A percentile compares a stretch with the other conserved stretches of the same genome.
Evolutionary conservation across 2,888 invertebrate genomes (phyloP).

Genomic region (Synergus itoensis): DNA sequence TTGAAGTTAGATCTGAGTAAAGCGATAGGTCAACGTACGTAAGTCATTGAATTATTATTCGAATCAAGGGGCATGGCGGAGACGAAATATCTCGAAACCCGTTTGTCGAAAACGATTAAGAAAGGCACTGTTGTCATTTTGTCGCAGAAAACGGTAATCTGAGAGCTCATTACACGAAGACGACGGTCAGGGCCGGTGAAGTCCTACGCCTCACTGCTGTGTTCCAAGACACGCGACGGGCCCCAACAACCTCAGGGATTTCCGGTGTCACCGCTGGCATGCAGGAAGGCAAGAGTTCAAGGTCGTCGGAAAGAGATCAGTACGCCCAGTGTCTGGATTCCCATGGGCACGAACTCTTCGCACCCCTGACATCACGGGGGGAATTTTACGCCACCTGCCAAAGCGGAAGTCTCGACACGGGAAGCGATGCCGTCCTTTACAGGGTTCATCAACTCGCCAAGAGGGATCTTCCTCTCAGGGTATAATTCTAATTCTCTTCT

Average conservation of each 20-base stretch:
- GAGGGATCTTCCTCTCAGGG: conserved; percentile 78
- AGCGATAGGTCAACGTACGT: conserved; percentile 19
- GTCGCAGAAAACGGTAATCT: conserved; percentile 72
- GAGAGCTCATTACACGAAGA: conserved; percentile 78
- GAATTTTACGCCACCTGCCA: conserved; percentile 79
- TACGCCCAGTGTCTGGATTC: conserved; percentile 79
- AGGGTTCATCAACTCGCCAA: conserved; percentile 78
- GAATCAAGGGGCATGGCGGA: conserved; percentile 6
- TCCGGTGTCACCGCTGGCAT: conserved; percentile 66
- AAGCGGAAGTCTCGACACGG: conserved; percentile 77
- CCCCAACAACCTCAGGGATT: conserved; percentile 69
- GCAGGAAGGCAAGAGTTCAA: conserved; percentile 74
- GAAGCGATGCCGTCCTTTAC: conserved; percentile 78
- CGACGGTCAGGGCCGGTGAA: conserved; percentile 78
- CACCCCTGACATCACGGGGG: conserved; percentile 79
- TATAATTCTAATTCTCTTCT: conserved; percentile 48
- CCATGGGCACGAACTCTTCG: conserved; percentile 77
- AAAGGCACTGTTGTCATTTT: conserved; percentile 44
- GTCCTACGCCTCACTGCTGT: conserved; percentile 80
- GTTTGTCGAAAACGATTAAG: conserved; percentile 2
- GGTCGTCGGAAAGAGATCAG: conserved; percentile 76
- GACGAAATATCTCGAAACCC: not conserved
- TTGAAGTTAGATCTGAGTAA: not conserved
- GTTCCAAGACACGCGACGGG: conserved; percentile 78
- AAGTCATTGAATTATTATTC: not conserved